phyloP scores from a whole-genome alignment of 2,113 vertebrate species.

The Procavia capensis region DNA sequence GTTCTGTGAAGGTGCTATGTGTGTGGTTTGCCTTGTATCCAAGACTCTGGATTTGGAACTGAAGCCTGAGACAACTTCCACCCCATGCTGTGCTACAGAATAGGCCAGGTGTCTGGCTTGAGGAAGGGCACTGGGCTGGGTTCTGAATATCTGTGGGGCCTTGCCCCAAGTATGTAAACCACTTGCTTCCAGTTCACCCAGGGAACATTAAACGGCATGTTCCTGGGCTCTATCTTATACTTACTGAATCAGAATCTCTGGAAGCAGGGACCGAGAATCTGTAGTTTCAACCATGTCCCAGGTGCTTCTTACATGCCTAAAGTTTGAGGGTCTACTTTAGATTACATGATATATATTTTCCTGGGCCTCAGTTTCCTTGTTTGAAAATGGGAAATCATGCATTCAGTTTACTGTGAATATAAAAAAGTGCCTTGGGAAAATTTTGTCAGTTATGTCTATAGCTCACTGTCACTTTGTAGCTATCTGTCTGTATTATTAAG shows the following conservation, averaged over 20 bases:
- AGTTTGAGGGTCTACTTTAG: constrained; percentile 33
- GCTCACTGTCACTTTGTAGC: background rate
- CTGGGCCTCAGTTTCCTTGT: constrained; percentile 8
- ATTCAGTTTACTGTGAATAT: constrained; percentile 34
- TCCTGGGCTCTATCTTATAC: background rate
- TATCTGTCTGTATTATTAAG: background rate
- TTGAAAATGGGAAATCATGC: constrained; percentile 47
- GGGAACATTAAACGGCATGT: background rate
- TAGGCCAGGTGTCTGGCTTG: background rate
- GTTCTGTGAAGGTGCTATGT: background rate
- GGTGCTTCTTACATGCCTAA: constrained; percentile 24
- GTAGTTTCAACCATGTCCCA: background rate
- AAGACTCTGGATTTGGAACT: constrained; percentile 20
- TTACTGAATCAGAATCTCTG: constrained; percentile 22
- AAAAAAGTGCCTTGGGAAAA: constrained; percentile 45
- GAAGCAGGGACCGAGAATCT: background rate
- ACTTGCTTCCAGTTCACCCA: background rate
- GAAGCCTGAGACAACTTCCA: constrained; percentile 1
- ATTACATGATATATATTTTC: background rate
- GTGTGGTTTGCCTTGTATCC: background rate
- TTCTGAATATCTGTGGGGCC: background rate
- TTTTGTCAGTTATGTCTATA: no score
- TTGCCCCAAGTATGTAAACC: background rate
- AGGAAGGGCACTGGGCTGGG: background rate
- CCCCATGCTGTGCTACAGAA: background rate